phyloP scores from a whole-genome alignment of 2,888 invertebrate genomes.

The Nomada goodeniana region DNA sequence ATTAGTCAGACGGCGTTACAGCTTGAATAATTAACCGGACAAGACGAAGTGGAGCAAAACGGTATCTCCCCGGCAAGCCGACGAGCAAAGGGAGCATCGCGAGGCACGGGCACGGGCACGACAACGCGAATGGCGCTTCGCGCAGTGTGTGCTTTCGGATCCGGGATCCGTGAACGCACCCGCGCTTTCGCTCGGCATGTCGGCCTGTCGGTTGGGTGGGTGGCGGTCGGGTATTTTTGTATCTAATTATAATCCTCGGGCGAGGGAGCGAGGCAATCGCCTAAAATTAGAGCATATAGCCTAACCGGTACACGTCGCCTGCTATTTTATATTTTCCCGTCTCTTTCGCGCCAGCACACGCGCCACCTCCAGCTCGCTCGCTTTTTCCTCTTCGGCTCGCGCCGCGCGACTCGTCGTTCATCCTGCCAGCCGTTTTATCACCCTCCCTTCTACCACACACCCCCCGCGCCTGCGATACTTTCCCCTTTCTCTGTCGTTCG shows the following conservation, averaged over 20 bases:
- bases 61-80: constrained; percentile 19
- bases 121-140: constrained; percentile 51
- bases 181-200: constrained; percentile 70
- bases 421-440: constrained; percentile 63
- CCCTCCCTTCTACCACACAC: constrained; percentile 29
- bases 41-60: constrained; percentile 48
- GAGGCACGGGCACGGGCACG: constrained; percentile 42
- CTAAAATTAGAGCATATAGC: constrained; percentile 84
- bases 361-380: constrained; percentile 30
- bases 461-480: constrained; percentile 35
- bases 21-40: constrained; percentile 56
- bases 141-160: constrained; percentile 43
- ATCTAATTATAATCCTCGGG: constrained; percentile 84
- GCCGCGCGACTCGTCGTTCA: constrained; percentile 57
- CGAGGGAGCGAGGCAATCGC: constrained; percentile 83
- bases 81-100: constrained; percentile 41
- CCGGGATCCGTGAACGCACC: constrained; percentile 67
- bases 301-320: constrained; percentile 76
- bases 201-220: constrained; percentile 63
- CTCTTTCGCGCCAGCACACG: constrained; percentile 50
- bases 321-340: constrained; percentile 77
- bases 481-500: not conserved
- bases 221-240: constrained; percentile 82
- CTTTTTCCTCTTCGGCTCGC: constrained; percentile 34
- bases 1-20: constrained; percentile 45